Conservation (phyloP, 2,113 vertebrate genomes). For the Turdus rufiventris region DNA sequence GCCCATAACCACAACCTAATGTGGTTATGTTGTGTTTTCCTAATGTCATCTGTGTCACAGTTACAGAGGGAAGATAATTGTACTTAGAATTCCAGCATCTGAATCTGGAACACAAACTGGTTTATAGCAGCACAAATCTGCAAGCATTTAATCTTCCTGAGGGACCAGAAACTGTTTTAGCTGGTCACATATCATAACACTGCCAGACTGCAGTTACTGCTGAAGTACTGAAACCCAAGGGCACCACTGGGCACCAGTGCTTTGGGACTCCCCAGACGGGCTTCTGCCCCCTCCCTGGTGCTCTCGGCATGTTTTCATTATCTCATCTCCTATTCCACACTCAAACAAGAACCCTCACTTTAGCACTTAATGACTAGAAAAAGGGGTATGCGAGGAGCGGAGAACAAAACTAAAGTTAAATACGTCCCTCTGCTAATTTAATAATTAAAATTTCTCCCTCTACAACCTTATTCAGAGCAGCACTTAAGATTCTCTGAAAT, state of each 20-base stretch:
- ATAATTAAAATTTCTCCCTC: neutral
- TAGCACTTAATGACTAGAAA: neutral
- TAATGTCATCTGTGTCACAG: neutral
- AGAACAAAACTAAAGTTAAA: neutral
- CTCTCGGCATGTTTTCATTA: neutral
- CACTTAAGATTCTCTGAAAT: neutral
- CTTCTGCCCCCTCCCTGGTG: neutral
- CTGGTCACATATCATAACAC: neutral
- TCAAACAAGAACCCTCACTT: neutral
- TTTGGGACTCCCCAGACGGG: neutral
- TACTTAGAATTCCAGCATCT: neutral
- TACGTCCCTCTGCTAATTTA: neutral
- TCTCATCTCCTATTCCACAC: neutral
- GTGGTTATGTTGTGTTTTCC: neutral
- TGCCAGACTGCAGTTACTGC: neutral
- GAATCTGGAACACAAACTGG: neutral
- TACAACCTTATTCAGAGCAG: neutral
- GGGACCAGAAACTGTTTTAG: neutral
- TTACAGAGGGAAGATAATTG: neutral
- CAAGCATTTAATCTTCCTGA: conserved; percentile 4
- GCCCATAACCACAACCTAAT: neutral
- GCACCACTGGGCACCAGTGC: neutral
- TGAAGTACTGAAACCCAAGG: neutral
- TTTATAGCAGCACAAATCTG: neutral
- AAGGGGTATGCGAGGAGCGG: neutral